A percentile compares a stretch with the other conserved stretches of the same genome.
phyloP scores from a whole-genome alignment of 37 sponge, comb jelly and placozoan species.

The Beroe forskalii region DNA sequence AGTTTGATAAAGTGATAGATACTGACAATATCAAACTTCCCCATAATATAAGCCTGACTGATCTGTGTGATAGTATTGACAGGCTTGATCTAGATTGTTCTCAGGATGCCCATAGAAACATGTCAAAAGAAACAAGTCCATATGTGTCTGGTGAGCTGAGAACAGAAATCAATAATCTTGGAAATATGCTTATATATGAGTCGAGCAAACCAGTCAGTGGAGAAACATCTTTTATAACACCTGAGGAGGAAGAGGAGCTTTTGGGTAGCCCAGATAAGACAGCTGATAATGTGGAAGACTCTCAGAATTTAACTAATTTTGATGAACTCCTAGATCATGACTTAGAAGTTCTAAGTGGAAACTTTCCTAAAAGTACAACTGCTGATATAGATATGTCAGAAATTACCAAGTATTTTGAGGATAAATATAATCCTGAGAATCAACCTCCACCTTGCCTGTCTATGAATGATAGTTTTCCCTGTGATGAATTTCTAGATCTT shows the following conservation, averaged over 20 bases:
- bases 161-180: conserved; percentile 21
- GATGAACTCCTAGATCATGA: neutral
- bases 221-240: neutral
- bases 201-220: neutral
- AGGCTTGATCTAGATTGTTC: conserved; percentile 1
- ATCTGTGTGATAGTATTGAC: conserved; percentile 24
- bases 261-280: neutral
- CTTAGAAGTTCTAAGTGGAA: neutral
- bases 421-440: conserved; percentile 8
- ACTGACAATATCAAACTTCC: neutral
- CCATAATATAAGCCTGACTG: conserved; percentile 29
- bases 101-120: neutral
- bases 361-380: neutral
- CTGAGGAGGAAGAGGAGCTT: conserved; percentile 33
- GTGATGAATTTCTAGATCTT: neutral
- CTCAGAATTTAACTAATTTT: neutral
- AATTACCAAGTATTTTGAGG: conserved; percentile 31
- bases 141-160: conserved; percentile 10
- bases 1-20: neutral
- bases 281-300: neutral
- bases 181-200: neutral
- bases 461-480: neutral
- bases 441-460: neutral
- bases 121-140: conserved; percentile 6
- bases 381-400: conserved; percentile 17